Conservation (phyloP, 2,888 invertebrate genomes). For the Julus scandinavius region DNA sequence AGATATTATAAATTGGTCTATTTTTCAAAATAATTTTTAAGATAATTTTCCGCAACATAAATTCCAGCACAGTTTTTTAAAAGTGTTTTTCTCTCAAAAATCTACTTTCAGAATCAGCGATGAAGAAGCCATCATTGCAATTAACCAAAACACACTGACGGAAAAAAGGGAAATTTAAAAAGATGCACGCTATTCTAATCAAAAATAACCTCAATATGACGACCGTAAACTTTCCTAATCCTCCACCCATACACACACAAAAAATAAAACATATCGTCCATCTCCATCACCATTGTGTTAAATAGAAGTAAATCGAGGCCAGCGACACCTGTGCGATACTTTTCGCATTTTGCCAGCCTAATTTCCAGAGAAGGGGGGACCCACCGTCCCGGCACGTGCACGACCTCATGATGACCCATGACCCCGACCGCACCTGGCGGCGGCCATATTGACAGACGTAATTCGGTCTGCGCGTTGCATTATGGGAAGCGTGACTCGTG, state of each 20-base stretch:
- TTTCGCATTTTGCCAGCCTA: neutral
- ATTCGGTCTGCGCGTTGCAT: neutral
- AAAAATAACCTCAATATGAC: constrained; percentile 25
- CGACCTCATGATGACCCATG: neutral
- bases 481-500: constrained; percentile 4
- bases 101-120: neutral
- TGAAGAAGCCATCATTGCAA: neutral
- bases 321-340: constrained; percentile 42
- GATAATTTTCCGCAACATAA: neutral
- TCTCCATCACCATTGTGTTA: constrained; percentile 24
- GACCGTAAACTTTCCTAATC: neutral
- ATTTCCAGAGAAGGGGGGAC: constrained; percentile 10
- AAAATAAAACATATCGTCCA: constrained; percentile 3
- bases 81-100: neutral
- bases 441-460: constrained; percentile 29
- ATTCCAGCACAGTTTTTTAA: neutral
- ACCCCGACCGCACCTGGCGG: neutral
- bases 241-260: neutral
- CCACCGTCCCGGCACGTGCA: neutral
- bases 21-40: neutral
- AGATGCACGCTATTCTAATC: constrained; percentile 26
- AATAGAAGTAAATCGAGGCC: neutral
- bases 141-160: neutral
- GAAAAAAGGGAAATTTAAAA: neutral
- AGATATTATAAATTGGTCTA: constrained; percentile 17